Conservation (phyloP, 2,113 vertebrate species). For the Corythaixoides concolor region DNA sequence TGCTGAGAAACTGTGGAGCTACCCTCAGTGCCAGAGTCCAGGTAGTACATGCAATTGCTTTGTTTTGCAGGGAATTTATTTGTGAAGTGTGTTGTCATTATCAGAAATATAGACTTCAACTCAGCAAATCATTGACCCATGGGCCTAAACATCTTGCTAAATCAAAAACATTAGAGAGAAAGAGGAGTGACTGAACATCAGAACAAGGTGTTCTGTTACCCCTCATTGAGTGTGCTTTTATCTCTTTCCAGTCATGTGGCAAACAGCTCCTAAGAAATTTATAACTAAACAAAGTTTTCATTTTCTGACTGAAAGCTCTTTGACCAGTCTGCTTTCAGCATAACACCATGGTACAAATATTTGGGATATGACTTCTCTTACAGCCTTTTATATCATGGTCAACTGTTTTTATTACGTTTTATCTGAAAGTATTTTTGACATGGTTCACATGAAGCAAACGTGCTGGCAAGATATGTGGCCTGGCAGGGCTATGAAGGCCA, state of each 20-base stretch:
- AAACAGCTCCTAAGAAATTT: slow-evolving; percentile 31
- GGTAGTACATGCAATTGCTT: not conserved
- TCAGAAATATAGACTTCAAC: not conserved
- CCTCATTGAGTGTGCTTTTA: slow-evolving; percentile 25
- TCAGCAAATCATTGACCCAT: not conserved
- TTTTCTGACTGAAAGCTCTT: slow-evolving; percentile 10
- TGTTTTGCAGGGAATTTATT: not conserved
- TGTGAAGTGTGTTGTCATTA: not conserved
- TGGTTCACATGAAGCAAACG: slow-evolving; percentile 4
- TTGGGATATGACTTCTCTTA: not conserved
- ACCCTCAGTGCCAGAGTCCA: not conserved
- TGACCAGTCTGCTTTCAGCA: not conserved
- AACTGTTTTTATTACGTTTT: not conserved
- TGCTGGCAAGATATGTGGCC: not conserved
- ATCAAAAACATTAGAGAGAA: slow-evolving; percentile 1
- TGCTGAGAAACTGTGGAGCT: not conserved
- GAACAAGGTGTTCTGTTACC: slow-evolving; percentile 24
- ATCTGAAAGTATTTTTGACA: slow-evolving; percentile 16
- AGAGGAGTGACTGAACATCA: not conserved
- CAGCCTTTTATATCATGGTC: not conserved
- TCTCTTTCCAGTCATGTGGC: slow-evolving; percentile 29
- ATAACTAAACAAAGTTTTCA: slow-evolving; percentile 18
- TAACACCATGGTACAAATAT: not conserved
- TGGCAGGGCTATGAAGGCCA: not conserved
- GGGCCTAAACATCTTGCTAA: not conserved